A percentile compares a stretch with the other conserved stretches of the same genome.
Evolutionary conservation across 2,113 vertebrate genomes (phyloP).

Genomic region (Pluvialis apricaria): DNA sequence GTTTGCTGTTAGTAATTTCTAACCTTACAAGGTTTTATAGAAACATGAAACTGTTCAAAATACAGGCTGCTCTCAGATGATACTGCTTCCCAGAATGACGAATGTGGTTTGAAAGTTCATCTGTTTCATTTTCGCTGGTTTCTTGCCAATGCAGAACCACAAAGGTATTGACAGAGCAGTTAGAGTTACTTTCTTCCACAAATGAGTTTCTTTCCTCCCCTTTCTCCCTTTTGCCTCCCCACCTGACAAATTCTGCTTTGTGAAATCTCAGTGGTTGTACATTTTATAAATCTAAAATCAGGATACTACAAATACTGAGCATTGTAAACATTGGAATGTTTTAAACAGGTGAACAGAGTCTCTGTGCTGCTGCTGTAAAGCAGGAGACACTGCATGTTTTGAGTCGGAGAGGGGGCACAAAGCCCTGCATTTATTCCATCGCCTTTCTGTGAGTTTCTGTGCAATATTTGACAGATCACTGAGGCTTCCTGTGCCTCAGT

Average conservation of each 20-base stretch:
- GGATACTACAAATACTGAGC: neutral
- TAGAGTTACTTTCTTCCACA: neutral
- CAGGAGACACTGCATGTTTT: neutral
- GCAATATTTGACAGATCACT: neutral
- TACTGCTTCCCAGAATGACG: neutral
- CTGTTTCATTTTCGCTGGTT: constrained; percentile 5
- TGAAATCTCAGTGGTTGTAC: neutral
- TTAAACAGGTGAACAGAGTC: neutral
- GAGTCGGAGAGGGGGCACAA: neutral
- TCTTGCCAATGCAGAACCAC: neutral
- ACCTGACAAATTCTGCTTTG: neutral
- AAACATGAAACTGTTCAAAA: neutral
- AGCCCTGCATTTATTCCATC: neutral
- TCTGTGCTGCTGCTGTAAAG: neutral
- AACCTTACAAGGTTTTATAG: neutral
- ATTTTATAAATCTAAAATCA: neutral
- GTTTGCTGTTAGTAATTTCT: neutral
- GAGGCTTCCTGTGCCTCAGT: neutral
- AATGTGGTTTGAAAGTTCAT: constrained; percentile 17
- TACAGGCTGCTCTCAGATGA: neutral
- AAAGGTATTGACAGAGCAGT: neutral
- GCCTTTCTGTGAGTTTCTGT: neutral
- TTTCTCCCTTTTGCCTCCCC: neutral
- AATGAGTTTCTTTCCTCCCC: neutral
- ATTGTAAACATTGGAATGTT: neutral